Evolutionary conservation across 1,140 invertebrate species (phyloP).

Genomic region (Rhopalosiphum maidis): DNA sequence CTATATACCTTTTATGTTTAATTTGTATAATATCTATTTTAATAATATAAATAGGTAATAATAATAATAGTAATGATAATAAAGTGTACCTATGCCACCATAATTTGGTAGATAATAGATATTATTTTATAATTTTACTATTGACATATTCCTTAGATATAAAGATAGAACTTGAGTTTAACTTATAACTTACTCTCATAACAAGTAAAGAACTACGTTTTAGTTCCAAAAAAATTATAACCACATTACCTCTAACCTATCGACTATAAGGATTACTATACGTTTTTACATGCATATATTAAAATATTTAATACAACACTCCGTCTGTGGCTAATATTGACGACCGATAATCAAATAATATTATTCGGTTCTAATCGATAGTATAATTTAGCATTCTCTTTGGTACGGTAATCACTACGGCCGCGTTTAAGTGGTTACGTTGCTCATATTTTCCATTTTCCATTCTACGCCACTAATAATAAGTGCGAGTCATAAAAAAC

Average conservation of each 20-base stretch:
- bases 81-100: background rate
- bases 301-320: background rate
- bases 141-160: background rate
- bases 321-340: background rate
- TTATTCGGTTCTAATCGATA: background rate
- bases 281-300: background rate
- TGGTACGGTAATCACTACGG: background rate
- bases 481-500: constrained; percentile 22
- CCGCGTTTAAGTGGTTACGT: background rate
- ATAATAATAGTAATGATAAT: background rate
- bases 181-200: background rate
- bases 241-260: background rate
- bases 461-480: background rate
- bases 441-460: background rate
- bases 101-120: background rate
- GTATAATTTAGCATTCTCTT: background rate
- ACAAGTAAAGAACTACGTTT: background rate
- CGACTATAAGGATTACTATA: background rate
- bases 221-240: background rate
- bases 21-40: no score
- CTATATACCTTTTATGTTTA: no score
- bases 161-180: background rate
- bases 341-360: background rate
- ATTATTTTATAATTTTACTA: background rate
- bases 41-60: background rate